These are phyloP conservation scores for Podarcis muralis DNA, from an alignment of 2,113 vertebrate genomes.

Conservation along the genomic window DNA sequence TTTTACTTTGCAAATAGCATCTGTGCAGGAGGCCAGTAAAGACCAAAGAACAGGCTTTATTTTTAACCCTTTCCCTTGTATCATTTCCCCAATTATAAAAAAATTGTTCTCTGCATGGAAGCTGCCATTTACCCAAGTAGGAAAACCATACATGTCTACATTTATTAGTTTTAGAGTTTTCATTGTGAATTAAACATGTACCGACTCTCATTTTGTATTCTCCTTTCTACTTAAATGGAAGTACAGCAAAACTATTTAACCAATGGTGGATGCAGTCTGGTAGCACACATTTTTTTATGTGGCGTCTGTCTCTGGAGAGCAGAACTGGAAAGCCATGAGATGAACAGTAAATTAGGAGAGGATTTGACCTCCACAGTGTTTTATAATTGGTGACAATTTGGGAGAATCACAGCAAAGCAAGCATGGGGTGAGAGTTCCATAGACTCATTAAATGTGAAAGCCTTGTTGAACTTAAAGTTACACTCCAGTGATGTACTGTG, in stretches of 20 bases:
- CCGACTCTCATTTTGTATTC: neutral
- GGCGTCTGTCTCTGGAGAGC: neutral
- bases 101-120: neutral
- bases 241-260: neutral
- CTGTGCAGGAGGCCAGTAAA: neutral
- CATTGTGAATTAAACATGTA: neutral
- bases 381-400: slow-evolving; percentile 23
- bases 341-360: slow-evolving; percentile 20
- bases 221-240: neutral
- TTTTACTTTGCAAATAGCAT: too few species aligned
- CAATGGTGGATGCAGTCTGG: neutral
- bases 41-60: neutral
- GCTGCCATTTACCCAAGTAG: neutral
- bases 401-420: slow-evolving; percentile 4
- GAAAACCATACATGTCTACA: neutral
- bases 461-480: slow-evolving; percentile 7
- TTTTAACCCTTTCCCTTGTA: too few species aligned
- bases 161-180: neutral
- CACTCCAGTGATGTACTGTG: neutral
- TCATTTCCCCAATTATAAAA: neutral
- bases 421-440: slow-evolving; percentile 11
- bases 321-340: slow-evolving; percentile 4
- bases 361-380: slow-evolving; percentile 12
- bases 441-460: slow-evolving; percentile 27
- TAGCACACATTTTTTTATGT: neutral